A percentile compares a stretch with the other conserved stretches of the same genome.
Conservation (phyloP, 2,113 vertebrate genomes). For the Willisornis vidua region DNA sequence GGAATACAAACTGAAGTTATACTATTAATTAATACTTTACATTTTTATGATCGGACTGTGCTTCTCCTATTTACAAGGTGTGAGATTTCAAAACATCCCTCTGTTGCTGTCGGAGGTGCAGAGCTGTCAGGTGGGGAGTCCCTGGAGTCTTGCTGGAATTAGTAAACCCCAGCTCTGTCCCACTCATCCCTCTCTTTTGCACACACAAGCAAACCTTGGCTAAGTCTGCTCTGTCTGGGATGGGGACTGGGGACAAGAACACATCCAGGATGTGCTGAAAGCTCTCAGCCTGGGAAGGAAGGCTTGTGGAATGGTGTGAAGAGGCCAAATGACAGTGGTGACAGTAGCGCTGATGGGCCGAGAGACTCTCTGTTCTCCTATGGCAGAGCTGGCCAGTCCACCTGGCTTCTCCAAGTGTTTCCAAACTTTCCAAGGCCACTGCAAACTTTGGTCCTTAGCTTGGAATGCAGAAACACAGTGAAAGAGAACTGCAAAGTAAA, state of each 20-base stretch:
- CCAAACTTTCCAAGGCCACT: background rate
- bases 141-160: background rate
- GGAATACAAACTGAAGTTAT: constrained; percentile 47
- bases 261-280: background rate
- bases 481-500: background rate
- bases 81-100: background rate
- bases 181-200: background rate
- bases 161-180: background rate
- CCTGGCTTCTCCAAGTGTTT: background rate
- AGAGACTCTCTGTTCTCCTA: background rate
- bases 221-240: background rate
- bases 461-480: background rate
- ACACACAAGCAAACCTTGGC: rapidly evolving
- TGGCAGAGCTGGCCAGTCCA: background rate
- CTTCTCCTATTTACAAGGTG: constrained; percentile 13
- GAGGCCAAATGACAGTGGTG: background rate
- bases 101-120: background rate
- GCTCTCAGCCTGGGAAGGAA: background rate
- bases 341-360: background rate
- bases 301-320: background rate
- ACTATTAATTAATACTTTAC: constrained; percentile 65
- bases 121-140: background rate
- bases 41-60: constrained; percentile 26
- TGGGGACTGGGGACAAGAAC: background rate
- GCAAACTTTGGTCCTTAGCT: background rate